Base-by-base conservation (phyloP, 2,888 invertebrate genomes). In the Chrysopilus asiliformis region DNA sequence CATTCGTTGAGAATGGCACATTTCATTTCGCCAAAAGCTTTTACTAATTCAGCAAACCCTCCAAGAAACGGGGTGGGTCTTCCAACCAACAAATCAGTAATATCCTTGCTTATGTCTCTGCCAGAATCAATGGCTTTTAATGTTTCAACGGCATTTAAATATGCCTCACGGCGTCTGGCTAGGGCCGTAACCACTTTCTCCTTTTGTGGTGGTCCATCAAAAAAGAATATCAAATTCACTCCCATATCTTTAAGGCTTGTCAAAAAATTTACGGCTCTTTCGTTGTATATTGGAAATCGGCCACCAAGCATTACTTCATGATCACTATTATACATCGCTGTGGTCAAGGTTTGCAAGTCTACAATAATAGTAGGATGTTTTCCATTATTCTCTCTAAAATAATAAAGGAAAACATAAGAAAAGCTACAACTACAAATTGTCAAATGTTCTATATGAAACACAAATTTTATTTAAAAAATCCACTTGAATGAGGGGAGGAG, bases 241-340 rank as follows among this genome's bases (percentile, higher is more conserved):
- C 37, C 37, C 8, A 42, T 9, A 7, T 29, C 18, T 19, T 30
- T 32, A 4, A 42, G 15, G 19, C 16, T 18, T 4, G 3, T 3
- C 14, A 39, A 34, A 2, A 24, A 18, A 10, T 17, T 20, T 3
- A 13, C 2, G 2, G 20, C 1, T 5, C 39, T 13, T 17, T 35
- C 22, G 16, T 34, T 37, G 10, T 27, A 42, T 9, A 34, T 9
- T 15, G 39, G 17, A 34, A 32, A 37, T 5, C 42, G 42, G 2
- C 42, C 42, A 25, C 39, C 42, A 4, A 42, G 8, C 6, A 39
- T 9, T 2, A 25, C 32, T 26, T 42, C 42, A 12, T 35, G 32
- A 4, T 39, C 19, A 16, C 25, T 32, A 3, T 25, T 18, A 9
- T 25, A 32, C 7, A 37, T 13, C 8, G 26, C 3, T 13, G 17